Base-by-base conservation (phyloP, 2,888 invertebrate species). In the Cephonodes hylas region DNA sequence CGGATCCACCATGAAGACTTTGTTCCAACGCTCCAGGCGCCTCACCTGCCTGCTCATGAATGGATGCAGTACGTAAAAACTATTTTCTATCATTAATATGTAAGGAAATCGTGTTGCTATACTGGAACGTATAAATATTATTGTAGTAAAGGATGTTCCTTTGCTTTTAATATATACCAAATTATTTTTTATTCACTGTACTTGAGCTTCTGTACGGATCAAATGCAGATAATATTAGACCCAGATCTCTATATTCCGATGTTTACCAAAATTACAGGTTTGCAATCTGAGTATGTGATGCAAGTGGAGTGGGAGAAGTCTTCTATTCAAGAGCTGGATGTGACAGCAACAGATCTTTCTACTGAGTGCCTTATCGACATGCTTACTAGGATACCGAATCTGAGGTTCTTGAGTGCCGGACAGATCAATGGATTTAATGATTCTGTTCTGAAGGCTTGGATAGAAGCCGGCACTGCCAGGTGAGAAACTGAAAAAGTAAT, bases 241-340 rank as follows among this genome's bases (percentile, higher is more conserved):
- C n/a, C n/a, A n/a, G n/a, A n/a, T n/a, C n/a, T n/a, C n/a, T n/a
- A n/a, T n/a, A n/a, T n/a, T n/a, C n/a, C 22, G 5, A 38, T 23
- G 20, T 34, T 31, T 23, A 7, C 15, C 13, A 22, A n/a, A n/a
- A 6, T 44, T 59, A 10, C 22, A 58, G 98, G 95, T 84, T 93
- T 99, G 7, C 96, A 96, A 80, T 98, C 98, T 71, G 97, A 98
- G 73, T 95, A 97, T 84, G 96, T 99, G 64, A 97, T 97, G 96
- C 96, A 96, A 81, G 99, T 99, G 7, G 99, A 99, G 79, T 99
- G 99, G 99, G 99, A 99, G 85, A 98, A 99, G 85, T 97, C 98
- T 1, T 95, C 96, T 0, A 88, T 99, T 62, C 97, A 97, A 83
- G 99, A 99, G 88, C 84, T 99, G 71, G 99, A 99, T 79, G 96